phyloP scores from a whole-genome alignment of 2,113 vertebrate genomes.

The Isichthys henryi region DNA sequence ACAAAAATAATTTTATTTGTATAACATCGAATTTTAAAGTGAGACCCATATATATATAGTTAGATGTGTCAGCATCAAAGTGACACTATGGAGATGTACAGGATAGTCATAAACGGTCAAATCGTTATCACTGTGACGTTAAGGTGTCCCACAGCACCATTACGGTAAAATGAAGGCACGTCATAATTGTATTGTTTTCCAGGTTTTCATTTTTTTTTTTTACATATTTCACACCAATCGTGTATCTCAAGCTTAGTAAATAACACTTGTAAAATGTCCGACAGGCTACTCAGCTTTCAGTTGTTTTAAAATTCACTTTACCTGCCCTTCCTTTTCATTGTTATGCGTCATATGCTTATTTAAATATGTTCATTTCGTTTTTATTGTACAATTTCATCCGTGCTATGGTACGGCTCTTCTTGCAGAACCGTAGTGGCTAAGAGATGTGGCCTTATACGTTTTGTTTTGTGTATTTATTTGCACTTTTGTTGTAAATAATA shows the following conservation, averaged over 20 bases:
- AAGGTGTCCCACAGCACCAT: no score
- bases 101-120: no score
- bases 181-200: not conserved
- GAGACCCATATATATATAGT: not conserved
- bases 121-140: no score
- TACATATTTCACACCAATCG: not conserved
- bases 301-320: not conserved
- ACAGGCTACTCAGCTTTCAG: not conserved
- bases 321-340: not conserved
- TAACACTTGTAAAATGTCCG: not conserved
- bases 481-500: conserved; percentile 21
- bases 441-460: not conserved
- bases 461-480: conserved; percentile 11
- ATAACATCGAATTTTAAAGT: not conserved
- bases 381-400: not conserved
- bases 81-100: not conserved
- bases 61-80: not conserved
- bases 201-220: not conserved
- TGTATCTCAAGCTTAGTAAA: not conserved
- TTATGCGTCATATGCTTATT: not conserved
- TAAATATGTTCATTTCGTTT: not conserved
- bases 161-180: not conserved
- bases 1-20: not conserved
- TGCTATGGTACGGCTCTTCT: not conserved
- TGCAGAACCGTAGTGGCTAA: not conserved